A percentile compares a stretch with the other conserved stretches of the same genome.
These are phyloP conservation scores for Helostoma temminkii DNA, from an alignment of 2,797 vertebrate genomes.

Conservation along the genomic window DNA sequence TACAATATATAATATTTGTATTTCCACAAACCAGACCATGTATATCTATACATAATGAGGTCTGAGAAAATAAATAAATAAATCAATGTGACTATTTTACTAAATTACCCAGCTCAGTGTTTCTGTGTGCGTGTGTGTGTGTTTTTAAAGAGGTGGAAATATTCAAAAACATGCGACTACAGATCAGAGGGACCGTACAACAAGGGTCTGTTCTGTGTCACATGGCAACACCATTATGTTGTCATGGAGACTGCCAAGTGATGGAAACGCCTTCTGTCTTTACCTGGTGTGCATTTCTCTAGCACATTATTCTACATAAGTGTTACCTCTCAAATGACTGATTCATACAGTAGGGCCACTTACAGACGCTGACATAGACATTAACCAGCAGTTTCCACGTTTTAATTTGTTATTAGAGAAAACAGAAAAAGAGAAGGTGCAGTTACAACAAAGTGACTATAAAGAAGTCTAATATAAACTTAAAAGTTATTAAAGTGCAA, in stretches of 20 bases:
- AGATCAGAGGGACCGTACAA: slow-evolving; percentile 57
- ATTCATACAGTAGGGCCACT: slow-evolving; percentile 26
- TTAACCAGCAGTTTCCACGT: slow-evolving; percentile 55
- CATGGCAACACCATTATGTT: slow-evolving; percentile 49
- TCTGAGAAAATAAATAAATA: slow-evolving; percentile 32
- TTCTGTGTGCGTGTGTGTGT: slow-evolving; percentile 14
- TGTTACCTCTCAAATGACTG: slow-evolving; percentile 49
- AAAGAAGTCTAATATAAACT: slow-evolving; percentile 17
- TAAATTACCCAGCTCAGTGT: slow-evolving; percentile 16
- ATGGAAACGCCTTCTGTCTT: slow-evolving; percentile 64
- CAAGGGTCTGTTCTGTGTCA: slow-evolving; percentile 59
- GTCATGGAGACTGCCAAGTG: slow-evolving; percentile 38
- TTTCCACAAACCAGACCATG: too few relatives aligned
- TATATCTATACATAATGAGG: not conserved
- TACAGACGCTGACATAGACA: slow-evolving; percentile 52
- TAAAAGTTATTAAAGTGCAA: too few relatives aligned
- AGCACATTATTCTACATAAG: slow-evolving; percentile 51
- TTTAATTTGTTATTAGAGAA: slow-evolving; percentile 48
- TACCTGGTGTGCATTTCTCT: slow-evolving; percentile 47
- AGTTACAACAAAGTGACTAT: slow-evolving; percentile 23
- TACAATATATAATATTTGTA: not conserved
- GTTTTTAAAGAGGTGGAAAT: slow-evolving; percentile 61
- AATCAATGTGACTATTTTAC: slow-evolving; percentile 38
- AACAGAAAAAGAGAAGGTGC: slow-evolving; percentile 23
- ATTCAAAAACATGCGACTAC: slow-evolving; percentile 44